Conservation (phyloP, 2,797 vertebrate genomes). For the Acipenser oxyrinchus region DNA sequence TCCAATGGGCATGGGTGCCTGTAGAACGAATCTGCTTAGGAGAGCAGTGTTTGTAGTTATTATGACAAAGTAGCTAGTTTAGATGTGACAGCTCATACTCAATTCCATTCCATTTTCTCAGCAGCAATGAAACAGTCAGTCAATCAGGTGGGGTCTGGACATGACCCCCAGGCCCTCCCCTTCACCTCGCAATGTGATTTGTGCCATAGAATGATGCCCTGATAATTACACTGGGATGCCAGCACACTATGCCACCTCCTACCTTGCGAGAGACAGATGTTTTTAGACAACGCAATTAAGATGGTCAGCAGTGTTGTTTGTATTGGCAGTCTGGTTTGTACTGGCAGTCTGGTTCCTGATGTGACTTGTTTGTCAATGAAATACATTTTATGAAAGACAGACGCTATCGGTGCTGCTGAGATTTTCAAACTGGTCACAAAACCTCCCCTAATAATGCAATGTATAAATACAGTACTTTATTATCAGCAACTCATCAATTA, state of each 20-base stretch:
- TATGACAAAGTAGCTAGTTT: slow-evolving; percentile 19
- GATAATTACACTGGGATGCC: slow-evolving; percentile 11
- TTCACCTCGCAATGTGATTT: background rate
- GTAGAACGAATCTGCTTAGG: no score
- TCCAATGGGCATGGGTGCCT: no score
- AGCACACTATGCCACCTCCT: slow-evolving; percentile 15
- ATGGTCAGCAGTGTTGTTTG: slow-evolving; percentile 32
- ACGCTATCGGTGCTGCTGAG: no score
- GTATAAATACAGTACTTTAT: no score
- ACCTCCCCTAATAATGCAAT: no score
- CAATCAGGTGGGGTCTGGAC: slow-evolving; percentile 23
- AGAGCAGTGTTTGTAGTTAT: background rate
- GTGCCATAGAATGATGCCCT: no score
- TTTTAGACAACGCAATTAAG: slow-evolving; percentile 47
- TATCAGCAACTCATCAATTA: no score
- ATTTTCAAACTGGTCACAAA: no score
- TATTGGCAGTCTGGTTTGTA: slow-evolving; percentile 20
- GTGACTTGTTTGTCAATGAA: slow-evolving; percentile 29
- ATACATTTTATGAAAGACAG: background rate
- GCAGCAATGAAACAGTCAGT: slow-evolving; percentile 25
- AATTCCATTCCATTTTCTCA: slow-evolving; percentile 24
- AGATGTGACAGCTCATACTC: slow-evolving; percentile 19
- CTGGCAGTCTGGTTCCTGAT: slow-evolving; percentile 26
- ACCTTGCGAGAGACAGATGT: slow-evolving; percentile 27
- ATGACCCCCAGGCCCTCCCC: slow-evolving; percentile 18